A percentile compares a stretch with the other conserved stretches of the same genome.
phyloP scores from a whole-genome alignment of 2,888 invertebrate species.

The Neocrepidodera transversa region DNA sequence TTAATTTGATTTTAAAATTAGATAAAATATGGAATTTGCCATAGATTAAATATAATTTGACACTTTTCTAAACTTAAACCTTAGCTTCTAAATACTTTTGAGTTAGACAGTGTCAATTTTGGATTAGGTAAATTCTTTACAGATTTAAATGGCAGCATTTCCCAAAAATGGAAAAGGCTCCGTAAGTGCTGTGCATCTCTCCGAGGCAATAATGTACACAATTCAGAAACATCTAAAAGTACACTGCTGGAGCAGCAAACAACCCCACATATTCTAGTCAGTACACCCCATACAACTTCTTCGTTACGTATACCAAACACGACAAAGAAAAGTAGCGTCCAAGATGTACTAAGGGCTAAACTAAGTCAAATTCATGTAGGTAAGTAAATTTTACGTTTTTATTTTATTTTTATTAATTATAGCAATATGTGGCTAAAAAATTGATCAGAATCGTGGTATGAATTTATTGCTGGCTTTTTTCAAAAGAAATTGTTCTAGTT shows the following conservation, averaged over 20 bases:
- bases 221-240: constrained; percentile 61
- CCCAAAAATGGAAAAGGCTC: constrained; percentile 77
- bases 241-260: constrained; percentile 67
- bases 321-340: constrained; percentile 64
- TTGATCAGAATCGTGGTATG: too few relatives aligned
- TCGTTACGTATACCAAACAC: constrained; percentile 63
- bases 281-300: constrained; percentile 57
- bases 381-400: constrained; percentile 4
- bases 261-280: constrained; percentile 58
- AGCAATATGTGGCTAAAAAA: too few relatives aligned
- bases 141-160: constrained; percentile 78
- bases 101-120: constrained; percentile 20
- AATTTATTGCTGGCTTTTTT: too few relatives aligned
- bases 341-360: constrained; percentile 70
- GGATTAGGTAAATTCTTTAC: constrained; percentile 54
- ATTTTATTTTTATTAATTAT: too few relatives aligned
- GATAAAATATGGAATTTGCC: too few relatives aligned
- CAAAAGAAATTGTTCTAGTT: too few relatives aligned
- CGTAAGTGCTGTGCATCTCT: constrained; percentile 71
- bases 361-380: constrained; percentile 74
- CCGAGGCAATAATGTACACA: constrained; percentile 63
- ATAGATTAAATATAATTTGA: too few relatives aligned
- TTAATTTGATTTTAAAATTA: not conserved
- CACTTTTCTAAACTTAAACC: constrained; percentile 1
- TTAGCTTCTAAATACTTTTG: not conserved